Evolutionary conservation across 2,888 invertebrate species (phyloP).

Genomic region (Ypsolopha scabrella): DNA sequence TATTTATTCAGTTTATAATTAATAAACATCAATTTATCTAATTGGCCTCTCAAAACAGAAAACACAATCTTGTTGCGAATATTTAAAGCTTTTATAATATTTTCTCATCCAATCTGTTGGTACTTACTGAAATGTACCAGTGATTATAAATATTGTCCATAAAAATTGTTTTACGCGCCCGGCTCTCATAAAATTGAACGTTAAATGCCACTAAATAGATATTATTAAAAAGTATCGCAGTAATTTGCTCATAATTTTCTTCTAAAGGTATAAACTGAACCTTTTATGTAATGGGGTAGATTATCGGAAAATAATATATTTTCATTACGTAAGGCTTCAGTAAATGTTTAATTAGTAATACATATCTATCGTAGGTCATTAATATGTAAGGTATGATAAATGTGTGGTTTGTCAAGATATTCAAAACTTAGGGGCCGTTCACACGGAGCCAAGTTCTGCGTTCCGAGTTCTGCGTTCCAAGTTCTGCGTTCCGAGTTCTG

Average conservation of each 20-base stretch:
- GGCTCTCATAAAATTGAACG: conserved; percentile 11
- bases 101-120: conserved; percentile 6
- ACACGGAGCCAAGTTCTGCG: no score
- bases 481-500: no score
- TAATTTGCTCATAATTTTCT: conserved; percentile 10
- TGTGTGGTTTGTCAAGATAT: no score
- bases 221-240: conserved; percentile 11
- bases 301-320: background rate
- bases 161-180: conserved; percentile 12
- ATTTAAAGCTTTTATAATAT: conserved; percentile 4
- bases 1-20: no score
- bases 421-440: no score
- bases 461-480: no score
- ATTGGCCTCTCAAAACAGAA: no score
- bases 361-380: no score
- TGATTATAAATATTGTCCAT: conserved; percentile 8
- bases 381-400: no score
- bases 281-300: background rate
- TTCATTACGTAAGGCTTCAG: background rate
- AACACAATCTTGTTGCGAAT: conserved; percentile 1
- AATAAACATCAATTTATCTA: no score
- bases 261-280: conserved; percentile 3
- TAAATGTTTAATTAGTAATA: no score
- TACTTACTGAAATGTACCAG: background rate
- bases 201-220: conserved; percentile 11